Conservation (phyloP, 2,113 vertebrate species). For the Seriola dumerili region DNA sequence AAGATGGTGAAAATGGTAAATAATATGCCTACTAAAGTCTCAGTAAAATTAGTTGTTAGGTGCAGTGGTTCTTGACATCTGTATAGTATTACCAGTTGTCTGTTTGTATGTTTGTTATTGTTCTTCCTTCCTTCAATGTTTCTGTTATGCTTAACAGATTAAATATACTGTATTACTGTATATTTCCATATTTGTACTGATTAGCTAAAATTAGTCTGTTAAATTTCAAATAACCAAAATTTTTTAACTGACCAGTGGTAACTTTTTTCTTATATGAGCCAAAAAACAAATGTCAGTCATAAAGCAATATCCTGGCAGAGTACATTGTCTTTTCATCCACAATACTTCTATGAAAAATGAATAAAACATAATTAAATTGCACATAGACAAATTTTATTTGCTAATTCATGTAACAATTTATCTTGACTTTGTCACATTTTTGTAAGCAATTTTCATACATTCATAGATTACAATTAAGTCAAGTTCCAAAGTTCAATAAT, state of each 20-base stretch:
- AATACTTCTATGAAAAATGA: neutral
- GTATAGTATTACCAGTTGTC: too few species aligned
- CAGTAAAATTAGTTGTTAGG: too few species aligned
- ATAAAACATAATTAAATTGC: neutral
- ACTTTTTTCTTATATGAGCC: too few species aligned
- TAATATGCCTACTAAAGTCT: too few species aligned
- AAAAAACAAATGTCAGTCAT: neutral
- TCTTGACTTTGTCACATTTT: neutral
- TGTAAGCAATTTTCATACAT: constrained; percentile 6
- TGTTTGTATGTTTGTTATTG: too few species aligned
- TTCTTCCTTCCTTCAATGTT: too few species aligned
- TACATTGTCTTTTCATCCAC: neutral
- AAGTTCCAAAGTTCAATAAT: neutral
- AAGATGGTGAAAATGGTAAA: too few species aligned
- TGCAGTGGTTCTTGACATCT: too few species aligned
- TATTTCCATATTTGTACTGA: neutral
- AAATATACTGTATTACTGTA: too few species aligned
- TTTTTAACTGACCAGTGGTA: too few species aligned
- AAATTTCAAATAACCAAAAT: neutral
- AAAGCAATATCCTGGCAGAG: neutral
- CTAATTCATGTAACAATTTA: neutral
- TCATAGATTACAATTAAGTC: neutral
- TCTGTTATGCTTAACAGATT: too few species aligned
- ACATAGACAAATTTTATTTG: constrained; percentile 1
- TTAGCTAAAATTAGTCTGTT: too few species aligned